These are phyloP conservation scores for Teleogryllus oceanicus DNA, from an alignment of 2,888 invertebrate species.

Conservation along the genomic window DNA sequence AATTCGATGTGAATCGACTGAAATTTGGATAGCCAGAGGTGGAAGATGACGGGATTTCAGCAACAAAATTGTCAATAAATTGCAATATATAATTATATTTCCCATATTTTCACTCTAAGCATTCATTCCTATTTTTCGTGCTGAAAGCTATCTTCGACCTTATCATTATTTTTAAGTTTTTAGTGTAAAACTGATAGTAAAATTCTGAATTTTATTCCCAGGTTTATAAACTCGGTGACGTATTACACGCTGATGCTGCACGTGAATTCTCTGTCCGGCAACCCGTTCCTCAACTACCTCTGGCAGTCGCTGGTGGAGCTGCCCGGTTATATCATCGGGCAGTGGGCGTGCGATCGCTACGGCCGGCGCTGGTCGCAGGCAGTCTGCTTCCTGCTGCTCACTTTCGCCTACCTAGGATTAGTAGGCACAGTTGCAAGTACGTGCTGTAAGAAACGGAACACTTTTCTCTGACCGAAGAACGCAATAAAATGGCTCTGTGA, in stretches of 20 bases:
- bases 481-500: too few relatives aligned
- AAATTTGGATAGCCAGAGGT: too few relatives aligned
- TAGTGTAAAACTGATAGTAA: too few relatives aligned
- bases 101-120: too few relatives aligned
- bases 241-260: conserved; percentile 55
- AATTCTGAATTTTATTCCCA: conserved; percentile 38
- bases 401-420: conserved; percentile 48
- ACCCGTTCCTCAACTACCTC: conserved; percentile 64
- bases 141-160: too few relatives aligned
- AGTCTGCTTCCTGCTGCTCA: conserved; percentile 48
- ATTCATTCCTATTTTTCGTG: too few relatives aligned
- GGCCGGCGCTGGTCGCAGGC: conserved; percentile 55
- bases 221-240: conserved; percentile 53
- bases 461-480: too few relatives aligned
- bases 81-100: too few relatives aligned
- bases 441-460: conserved; percentile 27
- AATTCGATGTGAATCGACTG: too few relatives aligned
- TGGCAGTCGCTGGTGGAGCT: conserved; percentile 61
- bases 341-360: conserved; percentile 52
- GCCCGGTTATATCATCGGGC: conserved; percentile 59
- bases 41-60: too few relatives aligned
- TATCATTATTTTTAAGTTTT: too few relatives aligned
- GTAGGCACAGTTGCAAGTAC: conserved; percentile 48
- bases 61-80: too few relatives aligned
- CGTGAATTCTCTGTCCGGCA: conserved; percentile 56